Evolutionary conservation across 30 jellyfish, hydroid and myxozoan species (phyloP), one percentile per base, ranked within the genome.

Genomic region (Aurelia aurita complex sp. Pacific): DNA sequence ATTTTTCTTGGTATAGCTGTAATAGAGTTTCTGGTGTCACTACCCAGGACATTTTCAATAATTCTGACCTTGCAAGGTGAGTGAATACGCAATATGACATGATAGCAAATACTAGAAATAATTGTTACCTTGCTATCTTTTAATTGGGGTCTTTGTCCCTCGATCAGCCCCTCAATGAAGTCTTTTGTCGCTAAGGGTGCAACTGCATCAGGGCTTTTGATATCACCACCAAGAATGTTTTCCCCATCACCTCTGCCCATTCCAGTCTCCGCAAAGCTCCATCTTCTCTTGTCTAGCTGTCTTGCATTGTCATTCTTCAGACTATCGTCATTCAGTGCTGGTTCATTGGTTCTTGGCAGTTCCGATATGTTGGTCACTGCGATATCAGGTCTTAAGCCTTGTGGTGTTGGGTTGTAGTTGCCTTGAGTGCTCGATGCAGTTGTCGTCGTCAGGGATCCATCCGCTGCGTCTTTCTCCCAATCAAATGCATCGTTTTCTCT

Each of bases 281-380:
- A 86, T 60, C 95, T 69, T 67, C 95, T 67, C 54, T 76, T 86
- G 29, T 76, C 85, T 54, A 55, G 62, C 68, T 23, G 88, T 73
- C 79, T 79, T 42, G 59, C 60, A 60, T 75, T 86, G 64, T 92
- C 98, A 87, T 85, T 79, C 70, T 85, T 91, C 14, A 92, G n/a
- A 73, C 98, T 92, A 50, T 89, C 97, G 34, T 94, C 99, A 51
- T 87, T 97, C 7, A 63, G 73, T 9, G 93, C 76, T 17, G 87
- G 89, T 57, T 80, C 91, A 70, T 88, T 94, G n/a, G 99, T 89
- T 50, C 99, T 89, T 11, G 99, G 99, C 38, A 94, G 69, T 74
- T 94, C 99, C 13, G 99, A 94, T 3, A 96, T 82, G 67, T 94
- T 85, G 19, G 90, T 85, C 63, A 55, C 88, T n/a, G 99, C 99